Evolutionary conservation across 2,113 vertebrate genomes (phyloP).

Genomic region (Dissostichus mawsoni): DNA sequence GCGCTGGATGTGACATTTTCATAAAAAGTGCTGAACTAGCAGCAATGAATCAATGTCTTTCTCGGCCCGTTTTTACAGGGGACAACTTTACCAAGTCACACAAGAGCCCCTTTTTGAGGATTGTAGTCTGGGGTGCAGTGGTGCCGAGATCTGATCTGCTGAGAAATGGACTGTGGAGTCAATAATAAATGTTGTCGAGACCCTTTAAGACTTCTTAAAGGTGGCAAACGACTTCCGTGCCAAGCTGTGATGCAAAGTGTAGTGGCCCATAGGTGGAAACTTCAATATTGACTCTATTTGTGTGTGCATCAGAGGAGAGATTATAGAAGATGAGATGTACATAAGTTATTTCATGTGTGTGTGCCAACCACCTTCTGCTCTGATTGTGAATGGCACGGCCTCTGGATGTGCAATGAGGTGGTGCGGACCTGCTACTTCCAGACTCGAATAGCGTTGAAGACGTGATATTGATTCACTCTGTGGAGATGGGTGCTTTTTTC

Average conservation of each 20-base stretch:
- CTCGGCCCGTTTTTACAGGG: slow-evolving; percentile 54
- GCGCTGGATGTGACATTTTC: slow-evolving; percentile 63
- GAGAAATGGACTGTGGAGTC: slow-evolving; percentile 55
- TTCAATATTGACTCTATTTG: neutral
- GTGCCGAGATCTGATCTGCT: slow-evolving; percentile 25
- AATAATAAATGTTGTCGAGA: slow-evolving; percentile 55
- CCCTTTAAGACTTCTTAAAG: slow-evolving; percentile 35
- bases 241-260: slow-evolving; percentile 41
- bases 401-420: slow-evolving; percentile 78
- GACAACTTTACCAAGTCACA: slow-evolving; percentile 45
- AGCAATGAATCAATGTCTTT: slow-evolving; percentile 62
- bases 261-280: slow-evolving; percentile 18
- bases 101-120: slow-evolving; percentile 25
- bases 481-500: slow-evolving; percentile 49
- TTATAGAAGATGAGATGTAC: slow-evolving; percentile 5
- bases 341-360: slow-evolving; percentile 4
- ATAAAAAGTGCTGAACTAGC: slow-evolving; percentile 69
- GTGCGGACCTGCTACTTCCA: slow-evolving; percentile 78
- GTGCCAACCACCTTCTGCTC: slow-evolving; percentile 66
- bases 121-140: slow-evolving; percentile 17
- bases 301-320: neutral
- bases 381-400: slow-evolving; percentile 68
- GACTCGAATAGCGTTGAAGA: slow-evolving; percentile 67
- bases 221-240: slow-evolving; percentile 51
- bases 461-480: slow-evolving; percentile 75